phyloP scores from a whole-genome alignment of 92 coral and sea anemone genomes.

The Epizoanthus fatuus region DNA sequence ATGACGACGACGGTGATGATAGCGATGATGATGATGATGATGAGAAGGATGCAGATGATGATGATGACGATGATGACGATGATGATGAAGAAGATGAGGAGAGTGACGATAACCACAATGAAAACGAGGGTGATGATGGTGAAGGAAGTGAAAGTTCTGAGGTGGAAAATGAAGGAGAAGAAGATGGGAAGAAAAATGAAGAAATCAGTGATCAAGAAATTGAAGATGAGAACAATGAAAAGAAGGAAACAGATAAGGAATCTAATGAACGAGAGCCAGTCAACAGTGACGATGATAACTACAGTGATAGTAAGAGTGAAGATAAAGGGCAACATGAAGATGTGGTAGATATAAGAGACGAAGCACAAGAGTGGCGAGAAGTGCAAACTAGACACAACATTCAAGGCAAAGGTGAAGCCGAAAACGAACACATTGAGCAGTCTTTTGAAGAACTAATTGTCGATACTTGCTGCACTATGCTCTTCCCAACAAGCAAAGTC shows the following conservation, averaged over 20 bases:
- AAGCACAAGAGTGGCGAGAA: too few relatives aligned
- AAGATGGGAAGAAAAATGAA: not conserved
- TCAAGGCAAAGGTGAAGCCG: too few relatives aligned
- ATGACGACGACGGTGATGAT: not conserved
- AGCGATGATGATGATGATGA: not conserved
- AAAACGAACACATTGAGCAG: too few relatives aligned
- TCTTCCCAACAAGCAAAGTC: conserved; percentile 77
- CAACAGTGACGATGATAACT: too few relatives aligned
- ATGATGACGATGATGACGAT: not conserved
- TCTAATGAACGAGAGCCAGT: too few relatives aligned
- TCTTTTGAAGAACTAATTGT: too few relatives aligned
- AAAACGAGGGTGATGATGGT: not conserved
- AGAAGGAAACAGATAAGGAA: not conserved
- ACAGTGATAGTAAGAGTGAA: too few relatives aligned
- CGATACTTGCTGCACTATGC: conserved; percentile 56
- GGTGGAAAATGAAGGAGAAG: not conserved
- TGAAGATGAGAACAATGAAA: not conserved
- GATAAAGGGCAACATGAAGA: too few relatives aligned
- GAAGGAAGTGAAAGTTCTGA: not conserved
- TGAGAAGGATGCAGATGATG: too few relatives aligned
- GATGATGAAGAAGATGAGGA: not conserved
- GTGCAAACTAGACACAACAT: too few relatives aligned
- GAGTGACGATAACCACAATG: not conserved
- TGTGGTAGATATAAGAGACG: too few relatives aligned
- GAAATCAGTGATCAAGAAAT: not conserved